Conservation (phyloP, 2,888 invertebrate genomes). For the Carcina quercana region DNA sequence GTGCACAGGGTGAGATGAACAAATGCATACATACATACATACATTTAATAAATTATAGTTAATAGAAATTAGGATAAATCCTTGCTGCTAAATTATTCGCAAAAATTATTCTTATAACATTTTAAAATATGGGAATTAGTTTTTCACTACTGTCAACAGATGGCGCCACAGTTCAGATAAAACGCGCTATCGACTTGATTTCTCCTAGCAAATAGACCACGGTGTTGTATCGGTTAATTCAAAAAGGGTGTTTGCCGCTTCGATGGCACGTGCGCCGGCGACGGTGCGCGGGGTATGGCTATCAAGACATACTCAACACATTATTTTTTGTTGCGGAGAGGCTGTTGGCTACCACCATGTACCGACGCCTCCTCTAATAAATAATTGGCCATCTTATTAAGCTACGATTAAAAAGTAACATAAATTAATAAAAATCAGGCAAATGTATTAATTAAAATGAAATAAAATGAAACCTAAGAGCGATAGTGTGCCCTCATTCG, state of each 20-base stretch:
- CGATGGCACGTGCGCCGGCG: slow-evolving; percentile 76
- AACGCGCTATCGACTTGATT: slow-evolving; percentile 26
- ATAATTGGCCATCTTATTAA: too few species aligned
- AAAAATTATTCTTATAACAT: too few species aligned
- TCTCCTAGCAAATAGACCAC: background rate
- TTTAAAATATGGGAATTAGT: slow-evolving; percentile 2
- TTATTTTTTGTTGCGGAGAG: slow-evolving; percentile 82
- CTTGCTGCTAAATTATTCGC: too few species aligned
- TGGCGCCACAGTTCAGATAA: slow-evolving; percentile 25
- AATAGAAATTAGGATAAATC: too few species aligned
- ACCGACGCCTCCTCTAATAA: slow-evolving; percentile 74
- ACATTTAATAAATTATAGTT: too few species aligned
- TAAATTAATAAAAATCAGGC: too few species aligned
- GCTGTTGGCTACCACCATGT: slow-evolving; percentile 80
- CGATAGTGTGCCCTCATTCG: too few species aligned
- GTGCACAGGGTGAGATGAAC: slow-evolving; percentile 39
- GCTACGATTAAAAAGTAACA: too few species aligned
- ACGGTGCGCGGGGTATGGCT: slow-evolving; percentile 82
- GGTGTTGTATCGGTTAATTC: background rate
- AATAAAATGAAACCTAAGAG: too few species aligned
- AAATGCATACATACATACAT: too few species aligned
- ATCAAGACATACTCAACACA: slow-evolving; percentile 91
- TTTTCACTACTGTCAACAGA: slow-evolving; percentile 20
- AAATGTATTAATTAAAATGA: too few species aligned
- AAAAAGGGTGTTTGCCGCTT: slow-evolving; percentile 85